Percentiles rank a stretch among this genome's conserved stretches.
Conservation (phyloP, 2,113 vertebrate species). For the Microcebus tavaratra region DNA sequence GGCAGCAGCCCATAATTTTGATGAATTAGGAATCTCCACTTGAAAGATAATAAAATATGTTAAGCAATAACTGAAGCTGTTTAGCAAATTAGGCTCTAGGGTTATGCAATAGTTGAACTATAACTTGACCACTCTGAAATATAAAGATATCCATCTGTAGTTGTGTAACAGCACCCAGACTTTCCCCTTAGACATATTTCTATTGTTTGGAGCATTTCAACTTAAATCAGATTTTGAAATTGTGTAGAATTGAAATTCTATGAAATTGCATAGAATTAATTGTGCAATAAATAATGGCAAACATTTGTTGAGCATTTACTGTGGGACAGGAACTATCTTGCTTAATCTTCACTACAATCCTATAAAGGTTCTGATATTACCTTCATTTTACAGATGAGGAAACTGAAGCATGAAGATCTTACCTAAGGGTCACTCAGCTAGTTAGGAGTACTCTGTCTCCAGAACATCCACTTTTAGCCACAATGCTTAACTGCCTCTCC, state of each 20-base stretch:
- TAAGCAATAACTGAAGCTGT: conserved; percentile 53
- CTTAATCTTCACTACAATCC: not conserved
- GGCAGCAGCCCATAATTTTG: conserved; percentile 74
- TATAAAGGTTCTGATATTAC: not conserved
- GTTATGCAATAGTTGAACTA: conserved; percentile 49
- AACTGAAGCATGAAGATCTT: not conserved
- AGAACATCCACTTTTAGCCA: not conserved
- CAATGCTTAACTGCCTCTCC: not conserved
- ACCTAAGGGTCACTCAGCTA: not conserved
- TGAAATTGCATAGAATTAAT: not conserved
- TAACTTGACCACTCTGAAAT: conserved; percentile 35
- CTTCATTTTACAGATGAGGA: not conserved
- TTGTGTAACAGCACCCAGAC: not conserved
- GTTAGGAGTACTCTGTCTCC: not conserved
- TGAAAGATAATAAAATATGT: conserved; percentile 70
- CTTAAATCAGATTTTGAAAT: not conserved
- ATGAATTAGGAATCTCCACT: conserved; percentile 70
- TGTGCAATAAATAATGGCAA: not conserved
- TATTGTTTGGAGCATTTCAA: not conserved
- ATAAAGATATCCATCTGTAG: conserved; percentile 28
- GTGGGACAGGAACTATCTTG: not conserved
- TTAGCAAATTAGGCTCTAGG: conserved; percentile 24
- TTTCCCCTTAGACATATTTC: not conserved
- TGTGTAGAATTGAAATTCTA: not conserved
- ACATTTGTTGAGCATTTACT: not conserved